Conservation (phyloP, 2,888 invertebrate species). For the Acanthosepion lycidas region DNA sequence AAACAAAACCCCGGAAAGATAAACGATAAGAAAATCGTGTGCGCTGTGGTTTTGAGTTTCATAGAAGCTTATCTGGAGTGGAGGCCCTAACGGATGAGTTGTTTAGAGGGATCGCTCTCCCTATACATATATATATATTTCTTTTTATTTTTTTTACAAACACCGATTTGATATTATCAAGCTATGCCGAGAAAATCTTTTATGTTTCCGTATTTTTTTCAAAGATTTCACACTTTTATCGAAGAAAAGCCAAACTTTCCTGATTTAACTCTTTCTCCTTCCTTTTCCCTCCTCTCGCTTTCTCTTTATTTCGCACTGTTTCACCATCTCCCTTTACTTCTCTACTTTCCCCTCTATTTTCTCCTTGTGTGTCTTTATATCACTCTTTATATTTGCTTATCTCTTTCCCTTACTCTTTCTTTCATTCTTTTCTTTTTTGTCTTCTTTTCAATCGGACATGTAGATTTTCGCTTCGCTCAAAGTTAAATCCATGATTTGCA, state of each 20-base stretch:
- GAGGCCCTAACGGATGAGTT: not conserved
- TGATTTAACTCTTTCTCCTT: not conserved
- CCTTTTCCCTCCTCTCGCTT: not conserved
- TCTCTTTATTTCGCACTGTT: not conserved
- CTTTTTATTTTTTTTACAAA: not conserved
- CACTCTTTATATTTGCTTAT: too few relatives aligned
- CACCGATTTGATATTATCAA: not conserved
- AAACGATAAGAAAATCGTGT: not conserved
- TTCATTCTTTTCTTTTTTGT: too few relatives aligned
- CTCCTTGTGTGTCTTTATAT: too few relatives aligned
- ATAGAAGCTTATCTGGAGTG: not conserved
- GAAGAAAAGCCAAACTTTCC: not conserved
- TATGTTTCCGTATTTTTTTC: not conserved
- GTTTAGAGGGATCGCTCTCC: not conserved
- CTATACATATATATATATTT: not conserved
- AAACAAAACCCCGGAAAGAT: constrained; percentile 12
- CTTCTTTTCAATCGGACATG: too few relatives aligned
- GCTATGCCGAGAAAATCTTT: not conserved
- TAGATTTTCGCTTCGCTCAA: too few relatives aligned
- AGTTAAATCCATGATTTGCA: too few relatives aligned
- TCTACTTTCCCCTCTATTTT: too few relatives aligned
- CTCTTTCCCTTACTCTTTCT: too few relatives aligned
- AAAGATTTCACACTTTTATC: not conserved
- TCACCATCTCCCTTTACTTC: not conserved
- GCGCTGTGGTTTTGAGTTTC: not conserved